Base-by-base conservation (phyloP, 2,113 vertebrate genomes). In the Cyphomyrus discorhynchus region DNA sequence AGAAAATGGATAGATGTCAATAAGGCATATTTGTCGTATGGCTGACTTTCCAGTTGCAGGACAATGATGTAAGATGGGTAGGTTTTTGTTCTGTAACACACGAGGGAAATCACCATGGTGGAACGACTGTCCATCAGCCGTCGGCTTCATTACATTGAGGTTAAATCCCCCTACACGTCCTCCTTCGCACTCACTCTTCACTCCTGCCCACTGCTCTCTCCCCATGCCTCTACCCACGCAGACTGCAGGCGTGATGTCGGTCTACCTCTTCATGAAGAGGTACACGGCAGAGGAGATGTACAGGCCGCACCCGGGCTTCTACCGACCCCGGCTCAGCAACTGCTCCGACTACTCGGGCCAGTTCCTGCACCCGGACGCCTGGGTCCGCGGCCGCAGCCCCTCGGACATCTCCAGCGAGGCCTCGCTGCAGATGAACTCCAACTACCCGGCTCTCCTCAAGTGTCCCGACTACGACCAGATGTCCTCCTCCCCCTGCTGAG, bases 241-340 rank as follows among this genome's bases (percentile, higher is more conserved):
- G 97, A 96, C 96, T 0, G 97, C 97, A 0, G 97, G 97, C 3
- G 97, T 98, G 92, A 98, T 98, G 97, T 98, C 97, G 0, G 97
- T 98, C 53, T 98, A 98, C 93, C 95, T 98, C 89, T 98, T 98
- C 94, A 98, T 98, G 97, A 98, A 98, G 94, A 94, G 97, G 19
- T 98, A 98, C 94, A 97, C 97, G 0, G 97, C 97, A 0, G 97
- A 98, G 93, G 97, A 98, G 90, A 95, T 97, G 89, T 98, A 97
- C 94, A 93, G 97, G 10, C 97, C 97, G 1, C 97, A 97, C 88
- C 96, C 97, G 0, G 93, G 96, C 90, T 97, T 97, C 95, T 98
- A 98, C 94, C 95, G 96, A 0, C 97, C 97, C 0, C 97, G 97
- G 0, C 97, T 97, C 91, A 98, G 97, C 95, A 98, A 98, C 95